Base-by-base conservation (phyloP, 2,888 invertebrate species). In the Monopis laevigella region DNA sequence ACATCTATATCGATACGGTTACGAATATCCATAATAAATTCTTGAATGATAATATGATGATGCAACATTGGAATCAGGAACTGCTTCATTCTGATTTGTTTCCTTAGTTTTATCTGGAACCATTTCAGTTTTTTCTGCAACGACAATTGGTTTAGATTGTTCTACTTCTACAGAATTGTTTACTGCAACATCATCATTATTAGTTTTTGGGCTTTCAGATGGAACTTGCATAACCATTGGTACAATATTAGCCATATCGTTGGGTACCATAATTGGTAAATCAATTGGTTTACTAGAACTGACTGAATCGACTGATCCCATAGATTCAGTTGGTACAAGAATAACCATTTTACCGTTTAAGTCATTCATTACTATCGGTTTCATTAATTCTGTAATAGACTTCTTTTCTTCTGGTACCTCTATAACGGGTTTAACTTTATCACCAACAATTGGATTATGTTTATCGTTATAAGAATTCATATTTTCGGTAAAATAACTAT, bases 41-140 rank as follows among this genome's bases (percentile, higher is more conserved):
- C 60, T 67, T 4, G 75, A 65, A 47, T 62, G 65, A 42, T 71
- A 77, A 48, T 59, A 77, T 2, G 78, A 78, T n/a, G 78, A 72
- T 10, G 77, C 71, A 13, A 59, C 65, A 43, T 73, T 75, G 2
- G 77, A 70, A 53, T 78, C 78, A 10, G 56, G 40, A 17, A 45
- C 44, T 21, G 50, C 32, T 18, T 61, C 60, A 38, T 55, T 56
- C 45, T n/a, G n/a, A n/a, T n/a, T n/a, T 24, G 6, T 10, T 24
- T 24, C 24, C 24, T 24, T 10, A 24, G 24, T 10, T 24, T 24
- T 24, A 7, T 7, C 10, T 24, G 10, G 6, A 24, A 7, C 10
- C 24, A 7, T 24, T 7, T 24, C 10, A 7, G 36, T 12, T 21
- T 16, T 12, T 11, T 21, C 3, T 21, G 29, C 7, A 5, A 11